Base-by-base conservation (phyloP, 2,797 vertebrate species). In the Sebastolobus alascanus region DNA sequence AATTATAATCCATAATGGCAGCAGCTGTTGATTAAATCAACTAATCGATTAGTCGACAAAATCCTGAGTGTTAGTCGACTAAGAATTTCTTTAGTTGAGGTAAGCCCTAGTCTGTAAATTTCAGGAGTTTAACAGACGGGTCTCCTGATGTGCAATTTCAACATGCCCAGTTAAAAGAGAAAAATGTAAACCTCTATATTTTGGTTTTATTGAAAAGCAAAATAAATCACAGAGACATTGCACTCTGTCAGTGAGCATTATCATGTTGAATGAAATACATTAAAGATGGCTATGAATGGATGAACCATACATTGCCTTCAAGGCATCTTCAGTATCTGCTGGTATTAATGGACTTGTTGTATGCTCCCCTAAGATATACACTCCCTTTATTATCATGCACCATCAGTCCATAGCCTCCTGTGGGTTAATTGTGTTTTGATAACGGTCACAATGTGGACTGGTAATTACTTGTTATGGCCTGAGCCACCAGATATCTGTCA, bases 401-500 rank as follows among this genome's bases (percentile, higher is more conserved):
- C n/a, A 77, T 29, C 69, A 78, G 63, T 68, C 63, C 63, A 31
- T 1, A 56, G 75, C 78, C 55, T 75, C 22, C 2, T 38, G 69
- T 13, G 76, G 29, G 59, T 69, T 83, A 82, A 73, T 68, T 73
- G n/a, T 50, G 70, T 84, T 76, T 70, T 67, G 33, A 87, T 83
- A 61, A 71, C 65, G 46, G 77, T 68, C 75, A 55, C 22, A n/a
- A 54, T 63, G 66, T 12, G 31, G 75, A 66, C 27, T 60, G 60
- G 60, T 84, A 79, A 84, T 83, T 75, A 77, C 60, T 59, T 67
- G 73, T 79, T 83, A 46, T 40, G 54, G 43, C 50, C 29, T 1
- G 66, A 80, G 43, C 73, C 31, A 61, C 12, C 52, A 33, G 60
- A 68, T 73, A 68, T 77, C 52, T 67, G 22, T 65, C 35, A n/a